These are phyloP conservation scores for Trichacis sp. DNA, from an alignment of 2,888 invertebrate genomes.

Conservation along the genomic window DNA sequence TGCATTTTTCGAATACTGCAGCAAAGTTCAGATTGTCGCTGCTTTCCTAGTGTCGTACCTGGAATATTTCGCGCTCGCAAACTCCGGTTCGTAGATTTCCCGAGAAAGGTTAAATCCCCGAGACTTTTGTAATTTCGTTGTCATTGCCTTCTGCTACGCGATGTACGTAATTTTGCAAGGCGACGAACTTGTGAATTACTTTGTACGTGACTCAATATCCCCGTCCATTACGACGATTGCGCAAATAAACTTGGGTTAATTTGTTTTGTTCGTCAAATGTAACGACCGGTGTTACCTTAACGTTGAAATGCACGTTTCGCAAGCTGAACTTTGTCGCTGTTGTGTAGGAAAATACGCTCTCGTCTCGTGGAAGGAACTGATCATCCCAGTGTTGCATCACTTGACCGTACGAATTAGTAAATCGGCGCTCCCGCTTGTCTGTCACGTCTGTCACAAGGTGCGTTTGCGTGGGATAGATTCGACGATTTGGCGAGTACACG, in stretches of 20 bases:
- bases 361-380: too few relatives aligned
- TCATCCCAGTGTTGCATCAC: slow-evolving; percentile 39
- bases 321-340: background rate
- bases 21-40: background rate
- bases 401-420: slow-evolving; percentile 38
- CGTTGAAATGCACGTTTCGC: background rate
- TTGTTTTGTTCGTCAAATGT: slow-evolving; percentile 2
- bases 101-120: background rate
- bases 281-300: background rate
- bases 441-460: background rate
- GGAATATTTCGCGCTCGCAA: background rate
- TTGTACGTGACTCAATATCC: background rate
- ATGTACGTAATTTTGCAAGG: background rate
- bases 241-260: slow-evolving; percentile 2
- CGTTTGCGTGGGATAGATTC: background rate
- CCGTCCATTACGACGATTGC: background rate
- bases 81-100: background rate
- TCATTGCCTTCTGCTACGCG: background rate
- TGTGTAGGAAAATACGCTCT: too few relatives aligned
- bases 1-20: background rate
- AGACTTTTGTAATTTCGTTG: background rate
- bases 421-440: slow-evolving; percentile 23
- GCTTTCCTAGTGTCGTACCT: background rate
- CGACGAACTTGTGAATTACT: background rate
- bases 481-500: background rate